phyloP scores from a whole-genome alignment of 2,113 vertebrate genomes.

The Triplophysa siluroides region DNA sequence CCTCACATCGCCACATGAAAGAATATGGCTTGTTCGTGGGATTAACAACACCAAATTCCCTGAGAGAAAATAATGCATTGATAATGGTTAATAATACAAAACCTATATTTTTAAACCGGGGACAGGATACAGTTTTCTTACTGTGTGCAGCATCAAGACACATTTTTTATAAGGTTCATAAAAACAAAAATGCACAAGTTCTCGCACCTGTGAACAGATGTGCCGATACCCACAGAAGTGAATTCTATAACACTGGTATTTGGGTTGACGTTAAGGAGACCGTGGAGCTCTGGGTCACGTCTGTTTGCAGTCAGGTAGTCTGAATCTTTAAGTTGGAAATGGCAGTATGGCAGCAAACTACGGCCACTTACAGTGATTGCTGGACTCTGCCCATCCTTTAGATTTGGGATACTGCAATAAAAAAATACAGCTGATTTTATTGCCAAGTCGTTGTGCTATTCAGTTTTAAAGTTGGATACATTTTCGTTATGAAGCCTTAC shows the following conservation, averaged over 20 bases:
- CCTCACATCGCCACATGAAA: constrained; percentile 83
- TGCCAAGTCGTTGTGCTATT: no score
- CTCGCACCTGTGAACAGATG: constrained; percentile 70
- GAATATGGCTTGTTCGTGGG: constrained; percentile 78
- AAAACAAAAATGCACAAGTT: neutral
- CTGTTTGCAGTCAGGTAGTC: constrained; percentile 76
- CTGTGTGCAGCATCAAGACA: no score
- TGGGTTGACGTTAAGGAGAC: constrained; percentile 63
- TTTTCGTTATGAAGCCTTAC: no score
- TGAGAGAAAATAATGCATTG: constrained; percentile 55
- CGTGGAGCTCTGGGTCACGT: constrained; percentile 62
- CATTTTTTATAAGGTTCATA: neutral
- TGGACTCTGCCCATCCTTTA: constrained; percentile 69
- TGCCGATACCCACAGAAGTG: constrained; percentile 69
- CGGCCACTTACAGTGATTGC: constrained; percentile 71
- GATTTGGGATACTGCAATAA: constrained; percentile 80
- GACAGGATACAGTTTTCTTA: neutral
- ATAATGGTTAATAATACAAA: neutral
- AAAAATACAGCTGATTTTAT: neutral
- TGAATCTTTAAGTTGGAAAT: constrained; percentile 85
- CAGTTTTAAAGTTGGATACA: neutral
- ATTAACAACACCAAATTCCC: constrained; percentile 83
- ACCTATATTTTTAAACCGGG: neutral
- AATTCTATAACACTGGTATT: constrained; percentile 83
- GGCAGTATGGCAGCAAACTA: constrained; percentile 78